These are phyloP conservation scores for Lobophora halterata DNA, from an alignment of 2,888 invertebrate species.

Conservation along the genomic window DNA sequence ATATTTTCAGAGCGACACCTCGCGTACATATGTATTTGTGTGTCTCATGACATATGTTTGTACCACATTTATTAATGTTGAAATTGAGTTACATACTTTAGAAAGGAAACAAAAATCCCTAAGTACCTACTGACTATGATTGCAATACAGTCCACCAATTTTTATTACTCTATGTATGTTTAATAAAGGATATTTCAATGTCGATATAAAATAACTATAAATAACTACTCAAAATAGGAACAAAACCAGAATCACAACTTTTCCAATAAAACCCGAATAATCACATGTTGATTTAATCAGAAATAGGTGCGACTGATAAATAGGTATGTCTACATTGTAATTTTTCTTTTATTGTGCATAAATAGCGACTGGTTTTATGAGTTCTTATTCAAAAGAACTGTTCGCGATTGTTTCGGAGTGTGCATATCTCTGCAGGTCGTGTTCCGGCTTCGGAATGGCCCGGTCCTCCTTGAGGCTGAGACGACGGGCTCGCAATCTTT, in stretches of 20 bases:
- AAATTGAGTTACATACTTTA: no score
- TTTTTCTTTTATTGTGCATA: slow-evolving; percentile 29
- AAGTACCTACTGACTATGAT: no score
- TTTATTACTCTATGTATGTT: no score
- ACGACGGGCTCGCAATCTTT: slow-evolving; percentile 61
- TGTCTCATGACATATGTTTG: no score
- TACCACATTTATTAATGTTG: no score
- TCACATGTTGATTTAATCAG: slow-evolving; percentile 19
- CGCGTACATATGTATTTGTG: no score
- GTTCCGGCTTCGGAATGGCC: slow-evolving; percentile 75
- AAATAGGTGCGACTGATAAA: slow-evolving; percentile 26
- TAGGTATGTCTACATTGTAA: slow-evolving; percentile 26
- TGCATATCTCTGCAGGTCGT: slow-evolving; percentile 53
- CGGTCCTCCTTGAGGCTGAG: slow-evolving; percentile 74
- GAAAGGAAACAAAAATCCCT: no score
- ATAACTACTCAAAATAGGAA: neutral
- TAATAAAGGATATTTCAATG: no score
- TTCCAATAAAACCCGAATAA: slow-evolving; percentile 10
- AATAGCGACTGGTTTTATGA: slow-evolving; percentile 27
- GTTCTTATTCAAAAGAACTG: slow-evolving; percentile 38
- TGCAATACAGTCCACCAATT: no score
- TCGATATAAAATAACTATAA: no score
- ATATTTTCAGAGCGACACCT: no score
- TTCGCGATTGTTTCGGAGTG: slow-evolving; percentile 40
- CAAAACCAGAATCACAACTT: slow-evolving; percentile 9